Percentiles rank a stretch among this genome's conserved stretches.
Evolutionary conservation across 2,797 vertebrate genomes (phyloP).

Genomic region (Spatula clypeata): DNA sequence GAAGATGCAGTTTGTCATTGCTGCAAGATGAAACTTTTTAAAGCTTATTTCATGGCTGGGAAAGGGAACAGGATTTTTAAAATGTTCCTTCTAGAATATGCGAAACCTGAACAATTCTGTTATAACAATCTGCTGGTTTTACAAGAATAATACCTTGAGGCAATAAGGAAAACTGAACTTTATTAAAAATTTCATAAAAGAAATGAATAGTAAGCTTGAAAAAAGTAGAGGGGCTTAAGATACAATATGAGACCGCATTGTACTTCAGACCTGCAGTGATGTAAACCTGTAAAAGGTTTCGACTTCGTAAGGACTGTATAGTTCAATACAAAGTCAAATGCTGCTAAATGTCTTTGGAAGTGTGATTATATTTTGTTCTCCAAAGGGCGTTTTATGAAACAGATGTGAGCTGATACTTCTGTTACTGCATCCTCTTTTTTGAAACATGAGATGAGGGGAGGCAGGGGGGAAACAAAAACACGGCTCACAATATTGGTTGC

Average conservation of each 20-base stretch:
- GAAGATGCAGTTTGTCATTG: not conserved
- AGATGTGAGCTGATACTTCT: not conserved
- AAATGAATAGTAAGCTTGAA: not conserved
- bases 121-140: not conserved
- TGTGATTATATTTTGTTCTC: slow-evolving; percentile 22
- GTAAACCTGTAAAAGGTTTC: slow-evolving; percentile 14
- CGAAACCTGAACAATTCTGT: not conserved
- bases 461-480: not conserved
- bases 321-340: slow-evolving; percentile 31
- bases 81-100: slow-evolving; percentile 22
- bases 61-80: not conserved
- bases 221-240: slow-evolving; percentile 18
- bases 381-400: not conserved
- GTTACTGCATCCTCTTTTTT: not conserved
- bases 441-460: not conserved
- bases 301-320: not conserved
- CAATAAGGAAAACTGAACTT: slow-evolving; percentile 44
- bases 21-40: slow-evolving; percentile 40
- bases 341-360: not conserved
- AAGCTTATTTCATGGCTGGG: slow-evolving; percentile 5
- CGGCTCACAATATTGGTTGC: not conserved
- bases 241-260: not conserved
- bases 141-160: slow-evolving; percentile 54
- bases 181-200: slow-evolving; percentile 63
- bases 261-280: not conserved